These are phyloP conservation scores for Eledone cirrhosa DNA, from an alignment of 2,888 invertebrate genomes.

Conservation along the genomic window DNA sequence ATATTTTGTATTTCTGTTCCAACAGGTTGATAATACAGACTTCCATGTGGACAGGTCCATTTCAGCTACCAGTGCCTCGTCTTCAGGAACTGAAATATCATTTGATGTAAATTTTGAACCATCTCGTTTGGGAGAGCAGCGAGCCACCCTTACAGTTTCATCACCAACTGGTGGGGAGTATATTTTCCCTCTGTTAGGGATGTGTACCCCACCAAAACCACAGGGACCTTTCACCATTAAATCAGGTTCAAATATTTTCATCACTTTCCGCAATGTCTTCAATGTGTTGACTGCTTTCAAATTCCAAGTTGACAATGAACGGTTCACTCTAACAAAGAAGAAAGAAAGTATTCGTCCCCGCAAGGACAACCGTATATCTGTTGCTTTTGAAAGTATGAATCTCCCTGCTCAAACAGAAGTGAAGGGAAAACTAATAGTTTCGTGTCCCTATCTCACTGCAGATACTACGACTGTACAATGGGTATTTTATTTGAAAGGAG, in stretches of 20 bases:
- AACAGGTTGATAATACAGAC: conserved; percentile 64
- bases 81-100: conserved; percentile 64
- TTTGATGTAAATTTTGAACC: conserved; percentile 67
- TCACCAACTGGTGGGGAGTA: conserved; percentile 65
- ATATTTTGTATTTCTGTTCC: neutral
- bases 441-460: conserved; percentile 64
- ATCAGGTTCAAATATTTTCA: conserved; percentile 62
- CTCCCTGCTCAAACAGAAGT: conserved; percentile 61
- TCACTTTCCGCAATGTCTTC: conserved; percentile 70
- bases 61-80: conserved; percentile 65
- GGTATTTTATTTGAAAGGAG: conserved; percentile 67
- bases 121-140: conserved; percentile 63
- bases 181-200: conserved; percentile 68
- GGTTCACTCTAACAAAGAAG: conserved; percentile 66
- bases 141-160: conserved; percentile 57
- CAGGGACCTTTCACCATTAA: conserved; percentile 69
- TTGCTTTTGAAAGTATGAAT: conserved; percentile 66
- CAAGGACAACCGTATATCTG: conserved; percentile 65
- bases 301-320: conserved; percentile 67
- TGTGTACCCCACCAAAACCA: conserved; percentile 68
- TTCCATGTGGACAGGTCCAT: conserved; percentile 67
- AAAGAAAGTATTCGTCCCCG: conserved; percentile 66
- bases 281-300: conserved; percentile 64
- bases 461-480: conserved; percentile 64
- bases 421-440: conserved; percentile 66